phyloP scores from a whole-genome alignment of 2,797 vertebrate genomes.

The Gallinago stenura region DNA sequence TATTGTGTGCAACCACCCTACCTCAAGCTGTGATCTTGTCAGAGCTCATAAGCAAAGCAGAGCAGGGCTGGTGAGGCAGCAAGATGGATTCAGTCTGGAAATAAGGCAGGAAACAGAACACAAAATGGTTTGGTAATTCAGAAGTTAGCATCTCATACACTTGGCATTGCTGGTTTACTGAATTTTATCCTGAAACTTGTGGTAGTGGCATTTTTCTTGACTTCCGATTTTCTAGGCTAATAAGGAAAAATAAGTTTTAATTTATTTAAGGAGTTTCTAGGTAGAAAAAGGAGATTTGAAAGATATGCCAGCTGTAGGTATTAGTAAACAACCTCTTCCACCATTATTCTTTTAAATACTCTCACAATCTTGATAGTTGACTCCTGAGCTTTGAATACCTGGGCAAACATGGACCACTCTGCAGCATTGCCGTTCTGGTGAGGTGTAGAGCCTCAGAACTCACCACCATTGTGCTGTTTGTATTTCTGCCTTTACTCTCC shows the following conservation, averaged over 20 bases:
- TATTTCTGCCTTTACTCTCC: not conserved
- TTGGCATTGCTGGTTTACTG: not conserved
- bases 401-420: not conserved
- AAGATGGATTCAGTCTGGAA: constrained; percentile 17
- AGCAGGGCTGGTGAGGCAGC: not conserved
- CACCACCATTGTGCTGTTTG: accelerated
- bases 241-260: not conserved
- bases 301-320: not conserved
- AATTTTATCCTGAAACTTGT: not conserved
- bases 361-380: not conserved
- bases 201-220: not conserved
- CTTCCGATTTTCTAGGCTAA: not conserved
- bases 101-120: constrained; percentile 7
- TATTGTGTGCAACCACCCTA: not conserved
- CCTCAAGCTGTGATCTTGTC: constrained; percentile 37
- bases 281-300: not conserved
- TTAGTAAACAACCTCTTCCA: not conserved
- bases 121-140: not conserved
- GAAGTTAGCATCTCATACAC: not conserved
- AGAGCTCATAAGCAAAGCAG: not conserved
- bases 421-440: not conserved
- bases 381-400: not conserved
- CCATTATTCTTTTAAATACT: not conserved
- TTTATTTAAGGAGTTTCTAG: not conserved
- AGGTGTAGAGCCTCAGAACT: not conserved